Conservation (phyloP, 2,113 vertebrate species). For the Sebastes fasciatus region DNA sequence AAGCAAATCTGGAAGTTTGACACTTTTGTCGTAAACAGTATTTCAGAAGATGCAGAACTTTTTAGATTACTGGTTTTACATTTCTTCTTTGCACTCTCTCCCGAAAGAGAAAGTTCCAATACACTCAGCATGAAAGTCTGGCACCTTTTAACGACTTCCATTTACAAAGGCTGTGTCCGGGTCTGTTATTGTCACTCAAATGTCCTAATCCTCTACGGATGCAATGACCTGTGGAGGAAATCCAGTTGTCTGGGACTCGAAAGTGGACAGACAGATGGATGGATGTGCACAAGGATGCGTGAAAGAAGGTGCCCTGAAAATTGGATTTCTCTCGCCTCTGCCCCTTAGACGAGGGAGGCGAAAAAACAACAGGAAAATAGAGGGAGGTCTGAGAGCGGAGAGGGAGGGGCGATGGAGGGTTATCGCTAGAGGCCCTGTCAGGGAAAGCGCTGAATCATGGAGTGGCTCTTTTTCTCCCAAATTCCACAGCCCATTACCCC, state of each 20-base stretch:
- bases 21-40: constrained; percentile 33
- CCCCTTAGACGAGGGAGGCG: constrained; percentile 36
- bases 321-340: constrained; percentile 69
- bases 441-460: constrained; percentile 55
- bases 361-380: constrained; percentile 66
- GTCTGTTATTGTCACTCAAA: constrained; percentile 70
- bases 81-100: constrained; percentile 4
- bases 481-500: constrained; percentile 76
- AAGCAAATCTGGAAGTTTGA: constrained; percentile 30
- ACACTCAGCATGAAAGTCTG: constrained; percentile 28
- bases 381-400: constrained; percentile 11
- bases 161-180: constrained; percentile 42
- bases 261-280: constrained; percentile 63
- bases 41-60: constrained; percentile 28
- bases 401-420: constrained; percentile 19
- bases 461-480: constrained; percentile 60
- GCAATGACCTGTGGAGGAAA: constrained; percentile 61
- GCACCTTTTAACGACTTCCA: constrained; percentile 32
- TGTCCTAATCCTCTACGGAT: constrained; percentile 47
- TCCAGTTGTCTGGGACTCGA: constrained; percentile 42
- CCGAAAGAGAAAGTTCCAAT: constrained; percentile 27
- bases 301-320: constrained; percentile 70
- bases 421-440: constrained; percentile 59
- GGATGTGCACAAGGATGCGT: constrained; percentile 69
- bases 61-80: constrained; percentile 18